Conservation (phyloP, 2,113 vertebrate species). For the Alligator mississippiensis region DNA sequence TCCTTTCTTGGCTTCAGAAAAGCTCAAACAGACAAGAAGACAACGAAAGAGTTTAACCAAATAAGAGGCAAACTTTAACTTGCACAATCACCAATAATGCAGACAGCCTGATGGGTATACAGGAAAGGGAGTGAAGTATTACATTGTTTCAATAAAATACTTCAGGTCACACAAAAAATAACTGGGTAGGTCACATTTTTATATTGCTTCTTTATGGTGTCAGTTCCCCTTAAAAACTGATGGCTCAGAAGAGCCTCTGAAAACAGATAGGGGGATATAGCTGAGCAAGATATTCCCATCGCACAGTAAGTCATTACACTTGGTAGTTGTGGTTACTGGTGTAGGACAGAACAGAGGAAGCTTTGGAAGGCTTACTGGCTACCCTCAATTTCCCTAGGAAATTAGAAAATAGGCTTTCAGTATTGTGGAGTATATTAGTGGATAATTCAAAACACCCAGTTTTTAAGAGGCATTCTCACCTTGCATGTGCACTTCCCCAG, state of each 20-base stretch:
- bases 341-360: background rate
- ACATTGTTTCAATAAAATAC: background rate
- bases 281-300: background rate
- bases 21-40: background rate
- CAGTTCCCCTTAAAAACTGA: background rate
- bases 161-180: background rate
- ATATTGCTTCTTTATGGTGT: background rate
- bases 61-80: background rate
- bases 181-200: background rate
- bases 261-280: background rate
- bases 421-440: background rate
- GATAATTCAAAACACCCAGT: background rate
- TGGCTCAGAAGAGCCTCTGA: background rate
- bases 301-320: background rate
- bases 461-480: background rate
- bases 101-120: background rate
- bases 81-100: background rate
- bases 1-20: background rate
- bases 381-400: background rate
- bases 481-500: background rate
- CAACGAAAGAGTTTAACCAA: background rate
- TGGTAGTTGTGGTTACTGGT: background rate
- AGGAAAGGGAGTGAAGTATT: background rate
- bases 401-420: background rate
- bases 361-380: conserved; percentile 1